Evolutionary conservation across 2,888 invertebrate genomes (phyloP).

Genomic region (Callinectes sapidus): DNA sequence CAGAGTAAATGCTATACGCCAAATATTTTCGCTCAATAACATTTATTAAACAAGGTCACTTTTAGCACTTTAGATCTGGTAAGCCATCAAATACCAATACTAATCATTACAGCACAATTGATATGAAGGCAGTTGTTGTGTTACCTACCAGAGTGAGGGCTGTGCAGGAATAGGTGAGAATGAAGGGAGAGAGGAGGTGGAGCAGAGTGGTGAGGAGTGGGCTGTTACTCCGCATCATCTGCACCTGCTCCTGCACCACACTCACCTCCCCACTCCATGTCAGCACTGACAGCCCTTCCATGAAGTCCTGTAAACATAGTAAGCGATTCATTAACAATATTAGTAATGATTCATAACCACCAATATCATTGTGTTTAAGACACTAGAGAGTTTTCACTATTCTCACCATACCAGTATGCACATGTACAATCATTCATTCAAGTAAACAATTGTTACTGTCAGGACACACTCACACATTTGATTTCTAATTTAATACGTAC

Average conservation of each 20-base stretch:
- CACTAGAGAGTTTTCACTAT: background rate
- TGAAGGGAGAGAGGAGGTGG: constrained; percentile 49
- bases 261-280: constrained; percentile 61
- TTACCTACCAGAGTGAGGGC: constrained; percentile 51
- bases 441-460: too few relatives aligned
- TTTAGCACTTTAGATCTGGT: too few relatives aligned
- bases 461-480: background rate
- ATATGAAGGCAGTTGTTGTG: background rate
- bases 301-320: constrained; percentile 61
- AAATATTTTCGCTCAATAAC: background rate
- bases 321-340: background rate
- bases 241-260: constrained; percentile 52
- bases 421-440: too few relatives aligned
- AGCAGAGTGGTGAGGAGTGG: constrained; percentile 43
- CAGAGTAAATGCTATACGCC: background rate
- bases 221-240: constrained; percentile 21
- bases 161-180: constrained; percentile 46
- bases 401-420: background rate
- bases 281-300: constrained; percentile 58
- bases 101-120: background rate
- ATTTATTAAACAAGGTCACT: background rate
- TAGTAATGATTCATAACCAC: background rate
- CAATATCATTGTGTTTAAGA: background rate
- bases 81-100: background rate
- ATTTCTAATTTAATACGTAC: background rate